Conservation (phyloP, 2,888 invertebrate species). For the Mythimna ferrago region DNA sequence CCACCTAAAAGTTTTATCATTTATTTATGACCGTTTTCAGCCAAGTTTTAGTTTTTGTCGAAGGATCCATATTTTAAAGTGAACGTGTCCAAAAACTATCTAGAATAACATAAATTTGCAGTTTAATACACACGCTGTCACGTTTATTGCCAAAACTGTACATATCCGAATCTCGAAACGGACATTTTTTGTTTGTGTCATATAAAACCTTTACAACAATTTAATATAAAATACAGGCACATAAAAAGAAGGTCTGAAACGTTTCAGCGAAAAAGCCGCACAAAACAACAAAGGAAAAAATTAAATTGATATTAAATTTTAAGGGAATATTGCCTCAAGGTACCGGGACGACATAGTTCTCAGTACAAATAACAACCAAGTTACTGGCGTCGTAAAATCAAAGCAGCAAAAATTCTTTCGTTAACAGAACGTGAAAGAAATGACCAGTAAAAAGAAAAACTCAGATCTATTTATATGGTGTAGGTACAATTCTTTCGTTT, state of each 20-base stretch:
- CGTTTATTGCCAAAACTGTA: constrained; percentile 52
- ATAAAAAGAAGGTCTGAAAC: constrained; percentile 43
- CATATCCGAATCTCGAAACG: constrained; percentile 43
- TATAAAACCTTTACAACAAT: constrained; percentile 56
- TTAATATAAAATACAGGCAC: constrained; percentile 57
- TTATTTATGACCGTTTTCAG: constrained; percentile 15
- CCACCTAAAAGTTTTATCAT: constrained; percentile 1
- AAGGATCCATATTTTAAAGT: constrained; percentile 19
- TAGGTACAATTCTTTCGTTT: constrained; percentile 30
- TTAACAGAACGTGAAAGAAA: constrained; percentile 33
- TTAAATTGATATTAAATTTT: constrained; percentile 55
- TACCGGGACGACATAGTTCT: constrained; percentile 28
- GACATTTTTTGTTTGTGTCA: constrained; percentile 40
- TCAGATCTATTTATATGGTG: constrained; percentile 26
- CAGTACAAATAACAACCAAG: constrained; percentile 47
- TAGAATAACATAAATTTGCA: constrained; percentile 43
- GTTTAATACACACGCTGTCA: constrained; percentile 40
- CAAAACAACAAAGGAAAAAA: constrained; percentile 44
- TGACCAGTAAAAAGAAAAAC: constrained; percentile 27
- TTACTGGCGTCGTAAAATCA: constrained; percentile 55
- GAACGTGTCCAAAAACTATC: constrained; percentile 29
- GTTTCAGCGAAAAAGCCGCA: constrained; percentile 33
- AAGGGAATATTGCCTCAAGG: constrained; percentile 47
- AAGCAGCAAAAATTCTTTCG: constrained; percentile 44
- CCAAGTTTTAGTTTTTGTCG: constrained; percentile 2